Evolutionary conservation across 2,797 vertebrate genomes (phyloP).

Genomic region (Pagetopsis macropterus): DNA sequence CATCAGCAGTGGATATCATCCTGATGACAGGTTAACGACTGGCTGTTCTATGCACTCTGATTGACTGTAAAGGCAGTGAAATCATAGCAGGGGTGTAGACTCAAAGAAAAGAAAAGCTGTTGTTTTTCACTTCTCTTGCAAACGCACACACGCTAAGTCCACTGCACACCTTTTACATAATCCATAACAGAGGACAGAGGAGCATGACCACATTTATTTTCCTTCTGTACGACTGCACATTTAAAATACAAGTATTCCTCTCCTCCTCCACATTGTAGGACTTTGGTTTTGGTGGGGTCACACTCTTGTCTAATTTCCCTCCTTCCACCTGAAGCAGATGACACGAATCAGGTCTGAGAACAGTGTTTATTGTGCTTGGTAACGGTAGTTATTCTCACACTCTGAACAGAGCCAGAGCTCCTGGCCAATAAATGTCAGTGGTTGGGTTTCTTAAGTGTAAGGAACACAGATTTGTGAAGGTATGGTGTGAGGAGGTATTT

Average conservation of each 20-base stretch:
- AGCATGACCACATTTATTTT: slow-evolving; percentile 17
- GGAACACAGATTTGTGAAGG: slow-evolving; percentile 42
- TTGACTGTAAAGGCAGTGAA: slow-evolving; percentile 47
- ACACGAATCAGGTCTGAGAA: slow-evolving; percentile 73
- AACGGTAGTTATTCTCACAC: slow-evolving; percentile 71
- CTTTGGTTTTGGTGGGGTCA: slow-evolving; percentile 63
- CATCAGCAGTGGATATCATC: slow-evolving; percentile 36
- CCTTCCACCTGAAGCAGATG: slow-evolving; percentile 56
- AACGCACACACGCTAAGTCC: slow-evolving; percentile 1
- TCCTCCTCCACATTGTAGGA: slow-evolving; percentile 45
- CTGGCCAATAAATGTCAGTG: slow-evolving; percentile 74
- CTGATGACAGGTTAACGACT: slow-evolving; percentile 56
- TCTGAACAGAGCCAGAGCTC: slow-evolving; percentile 53
- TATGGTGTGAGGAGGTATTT: slow-evolving; percentile 61
- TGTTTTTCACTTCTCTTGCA: slow-evolving; percentile 23
- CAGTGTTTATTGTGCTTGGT: slow-evolving; percentile 69
- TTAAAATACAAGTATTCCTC: slow-evolving; percentile 39
- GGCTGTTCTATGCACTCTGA: slow-evolving; percentile 27
- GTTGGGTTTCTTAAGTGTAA: slow-evolving; percentile 50
- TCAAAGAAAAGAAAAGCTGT: slow-evolving; percentile 15
- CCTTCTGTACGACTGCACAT: slow-evolving; percentile 19
- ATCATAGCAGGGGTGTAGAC: slow-evolving; percentile 18
- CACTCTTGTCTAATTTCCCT: slow-evolving; percentile 70
- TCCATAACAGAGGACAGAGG: slow-evolving; percentile 26
- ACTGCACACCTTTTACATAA: slow-evolving; percentile 15